Evolutionary conservation across 2,113 vertebrate species (phyloP).

Genomic region (Dendrocopos noguchii): DNA sequence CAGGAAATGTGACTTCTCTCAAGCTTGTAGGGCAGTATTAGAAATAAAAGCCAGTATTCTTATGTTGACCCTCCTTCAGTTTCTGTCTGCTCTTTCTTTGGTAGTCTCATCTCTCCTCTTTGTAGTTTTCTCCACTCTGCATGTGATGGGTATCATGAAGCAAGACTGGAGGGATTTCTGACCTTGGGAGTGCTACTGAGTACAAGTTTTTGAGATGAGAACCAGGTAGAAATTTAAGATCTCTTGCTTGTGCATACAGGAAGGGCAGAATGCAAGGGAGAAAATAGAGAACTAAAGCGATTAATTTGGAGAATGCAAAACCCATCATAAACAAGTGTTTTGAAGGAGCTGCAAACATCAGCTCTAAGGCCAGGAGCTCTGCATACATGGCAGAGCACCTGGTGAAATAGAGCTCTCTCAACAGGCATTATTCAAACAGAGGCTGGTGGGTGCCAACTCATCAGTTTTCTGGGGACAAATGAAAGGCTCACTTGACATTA

Average conservation of each 20-base stretch:
- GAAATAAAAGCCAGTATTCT: not conserved
- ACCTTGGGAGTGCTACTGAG: slow-evolving; percentile 6
- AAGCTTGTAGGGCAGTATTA: not conserved
- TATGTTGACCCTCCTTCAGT: not conserved
- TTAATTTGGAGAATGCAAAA: not conserved
- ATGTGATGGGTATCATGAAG: not conserved
- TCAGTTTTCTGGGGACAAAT: not conserved
- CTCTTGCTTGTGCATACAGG: not conserved
- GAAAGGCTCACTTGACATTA: not conserved
- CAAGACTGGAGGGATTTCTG: not conserved
- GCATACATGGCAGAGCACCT: not conserved
- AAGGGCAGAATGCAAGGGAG: not conserved
- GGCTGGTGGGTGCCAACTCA: not conserved
- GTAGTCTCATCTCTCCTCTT: not conserved
- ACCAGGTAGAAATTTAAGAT: not conserved
- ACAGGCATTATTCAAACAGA: not conserved
- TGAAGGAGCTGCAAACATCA: not conserved
- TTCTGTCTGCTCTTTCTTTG: not conserved
- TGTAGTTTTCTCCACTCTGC: not conserved
- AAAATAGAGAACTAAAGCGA: not conserved
- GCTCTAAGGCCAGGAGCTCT: not conserved
- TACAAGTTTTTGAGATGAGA: not conserved
- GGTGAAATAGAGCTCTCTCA: not conserved
- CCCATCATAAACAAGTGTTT: not conserved
- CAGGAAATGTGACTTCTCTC: not conserved